A percentile compares a stretch with the other conserved stretches of the same genome.
These are phyloP conservation scores for Castor canadensis DNA, from an alignment of 2,113 vertebrate genomes.

Conservation along the genomic window DNA sequence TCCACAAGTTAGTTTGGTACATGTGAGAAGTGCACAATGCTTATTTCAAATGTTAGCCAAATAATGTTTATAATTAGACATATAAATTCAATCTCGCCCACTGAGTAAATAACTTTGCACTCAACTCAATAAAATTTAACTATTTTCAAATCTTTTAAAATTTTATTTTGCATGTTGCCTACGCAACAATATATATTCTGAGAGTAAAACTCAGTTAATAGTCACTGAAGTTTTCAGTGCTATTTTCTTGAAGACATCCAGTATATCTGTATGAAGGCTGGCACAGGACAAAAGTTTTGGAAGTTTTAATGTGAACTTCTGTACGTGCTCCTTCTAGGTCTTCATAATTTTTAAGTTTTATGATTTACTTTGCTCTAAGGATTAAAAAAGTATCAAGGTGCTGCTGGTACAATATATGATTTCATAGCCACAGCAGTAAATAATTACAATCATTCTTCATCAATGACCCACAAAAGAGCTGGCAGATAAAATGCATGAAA, in stretches of 20 bases:
- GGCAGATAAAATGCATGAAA: not conserved
- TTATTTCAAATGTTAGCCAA: not conserved
- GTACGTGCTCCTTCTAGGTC: not conserved
- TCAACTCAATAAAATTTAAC: slow-evolving; percentile 33
- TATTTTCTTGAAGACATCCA: slow-evolving; percentile 35
- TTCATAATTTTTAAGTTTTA: slow-evolving; percentile 6
- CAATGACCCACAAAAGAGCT: not conserved
- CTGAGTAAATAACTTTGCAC: not conserved
- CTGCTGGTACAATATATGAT: not conserved
- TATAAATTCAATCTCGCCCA: not conserved
- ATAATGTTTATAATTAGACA: not conserved
- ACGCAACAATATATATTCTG: not conserved
- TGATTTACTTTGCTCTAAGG: not conserved
- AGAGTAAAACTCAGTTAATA: slow-evolving; percentile 3
- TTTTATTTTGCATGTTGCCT: not conserved
- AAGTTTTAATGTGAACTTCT: slow-evolving; percentile 20
- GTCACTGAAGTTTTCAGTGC: slow-evolving; percentile 28
- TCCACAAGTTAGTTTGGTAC: not conserved
- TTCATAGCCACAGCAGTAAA: not conserved
- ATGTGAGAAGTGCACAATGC: not conserved
- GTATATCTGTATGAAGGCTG: not conserved
- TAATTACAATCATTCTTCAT: not conserved
- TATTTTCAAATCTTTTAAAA: not conserved
- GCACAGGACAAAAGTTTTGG: not conserved
- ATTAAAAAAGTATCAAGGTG: not conserved